Evolutionary conservation across 2,888 invertebrate genomes (phyloP).

Genomic region (Priocnemis perturbator): DNA sequence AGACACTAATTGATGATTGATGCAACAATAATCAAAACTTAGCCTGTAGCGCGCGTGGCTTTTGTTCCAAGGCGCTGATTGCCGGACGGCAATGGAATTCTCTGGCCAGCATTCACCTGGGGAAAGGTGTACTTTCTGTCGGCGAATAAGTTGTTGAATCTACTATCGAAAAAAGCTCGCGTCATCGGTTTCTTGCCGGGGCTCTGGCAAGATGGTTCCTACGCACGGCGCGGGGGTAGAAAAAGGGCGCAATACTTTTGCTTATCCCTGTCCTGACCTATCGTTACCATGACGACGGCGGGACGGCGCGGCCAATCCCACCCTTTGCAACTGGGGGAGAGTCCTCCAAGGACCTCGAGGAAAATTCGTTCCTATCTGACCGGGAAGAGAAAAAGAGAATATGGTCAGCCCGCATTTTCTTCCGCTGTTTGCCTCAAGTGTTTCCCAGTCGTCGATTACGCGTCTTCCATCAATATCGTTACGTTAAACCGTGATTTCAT

Average conservation of each 20-base stretch:
- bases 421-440: no score
- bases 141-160: slow-evolving; percentile 22
- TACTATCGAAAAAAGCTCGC: slow-evolving; percentile 9
- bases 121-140: no score
- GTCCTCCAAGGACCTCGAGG: slow-evolving; percentile 44
- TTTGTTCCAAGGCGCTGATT: no score
- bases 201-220: slow-evolving; percentile 64
- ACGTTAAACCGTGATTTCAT: no score
- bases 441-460: no score
- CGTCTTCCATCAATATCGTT: no score
- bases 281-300: slow-evolving; percentile 63
- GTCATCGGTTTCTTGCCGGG: slow-evolving; percentile 41
- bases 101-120: no score
- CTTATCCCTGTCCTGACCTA: slow-evolving; percentile 62
- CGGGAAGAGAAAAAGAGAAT: slow-evolving; percentile 28
- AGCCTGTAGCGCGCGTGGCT: no score
- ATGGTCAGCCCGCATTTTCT: neutral
- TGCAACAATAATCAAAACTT: no score
- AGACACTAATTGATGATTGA: no score
- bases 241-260: slow-evolving; percentile 60
- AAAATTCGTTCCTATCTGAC: slow-evolving; percentile 50
- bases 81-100: no score
- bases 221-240: slow-evolving; percentile 17
- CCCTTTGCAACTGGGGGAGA: slow-evolving; percentile 54
- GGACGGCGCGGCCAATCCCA: slow-evolving; percentile 57